Evolutionary conservation across 2,113 vertebrate genomes (phyloP).

Genomic region (Tapirus terrestris): DNA sequence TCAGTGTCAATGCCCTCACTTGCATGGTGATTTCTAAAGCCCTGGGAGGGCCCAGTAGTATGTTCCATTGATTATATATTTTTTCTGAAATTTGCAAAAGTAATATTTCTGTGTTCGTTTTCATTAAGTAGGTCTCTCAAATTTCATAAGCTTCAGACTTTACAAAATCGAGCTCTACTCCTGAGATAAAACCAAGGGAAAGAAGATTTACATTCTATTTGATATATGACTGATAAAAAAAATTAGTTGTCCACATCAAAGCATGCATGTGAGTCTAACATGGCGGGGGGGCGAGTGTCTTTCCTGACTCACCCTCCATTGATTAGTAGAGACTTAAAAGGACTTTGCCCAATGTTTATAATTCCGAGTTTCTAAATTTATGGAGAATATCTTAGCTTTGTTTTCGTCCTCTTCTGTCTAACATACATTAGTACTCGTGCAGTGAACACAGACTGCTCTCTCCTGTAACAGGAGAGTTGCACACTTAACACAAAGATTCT

Average conservation of each 20-base stretch:
- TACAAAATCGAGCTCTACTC: background rate
- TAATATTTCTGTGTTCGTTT: background rate
- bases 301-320: background rate
- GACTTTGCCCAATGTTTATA: background rate
- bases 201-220: background rate
- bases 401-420: background rate
- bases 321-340: background rate
- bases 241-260: background rate
- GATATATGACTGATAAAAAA: background rate
- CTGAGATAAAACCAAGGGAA: background rate
- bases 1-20: background rate
- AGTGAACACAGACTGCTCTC: background rate
- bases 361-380: background rate
- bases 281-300: background rate
- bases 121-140: background rate
- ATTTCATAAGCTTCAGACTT: background rate
- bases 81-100: background rate
- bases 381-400: background rate
- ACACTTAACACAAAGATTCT: background rate
- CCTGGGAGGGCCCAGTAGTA: accelerated
- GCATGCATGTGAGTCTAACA: background rate
- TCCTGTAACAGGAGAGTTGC: background rate
- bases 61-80: background rate
- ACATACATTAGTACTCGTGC: background rate
- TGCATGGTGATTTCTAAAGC: background rate